A percentile compares a stretch with the other conserved stretches of the same genome.
Conservation (phyloP, 1,140 invertebrate species). For the Orius insidiosus region DNA sequence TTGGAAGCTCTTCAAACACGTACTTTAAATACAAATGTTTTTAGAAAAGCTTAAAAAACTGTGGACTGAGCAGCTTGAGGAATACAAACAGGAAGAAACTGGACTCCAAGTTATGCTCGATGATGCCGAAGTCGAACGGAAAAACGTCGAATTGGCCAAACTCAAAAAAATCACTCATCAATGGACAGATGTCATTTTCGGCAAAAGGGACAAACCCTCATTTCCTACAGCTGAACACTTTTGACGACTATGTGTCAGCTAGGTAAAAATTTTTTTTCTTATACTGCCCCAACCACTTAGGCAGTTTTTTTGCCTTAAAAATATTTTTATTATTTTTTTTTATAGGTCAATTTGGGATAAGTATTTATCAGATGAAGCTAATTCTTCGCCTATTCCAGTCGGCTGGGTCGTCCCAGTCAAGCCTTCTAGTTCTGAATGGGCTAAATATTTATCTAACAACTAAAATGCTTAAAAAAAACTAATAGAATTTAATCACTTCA, state of each 20-base stretch:
- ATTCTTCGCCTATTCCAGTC: slow-evolving; percentile 16
- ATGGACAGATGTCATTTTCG: slow-evolving; percentile 19
- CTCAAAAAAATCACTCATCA: slow-evolving; percentile 13
- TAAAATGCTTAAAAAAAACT: too few species aligned
- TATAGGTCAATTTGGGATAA: too few species aligned
- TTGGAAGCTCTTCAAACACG: too few species aligned
- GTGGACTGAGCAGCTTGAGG: slow-evolving; percentile 28
- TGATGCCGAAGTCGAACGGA: slow-evolving; percentile 20
- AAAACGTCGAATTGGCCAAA: slow-evolving; percentile 16
- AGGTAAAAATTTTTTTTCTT: slow-evolving; percentile 15
- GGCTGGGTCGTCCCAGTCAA: slow-evolving; percentile 19
- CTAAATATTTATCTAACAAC: slow-evolving; percentile 3
- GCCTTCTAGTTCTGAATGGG: slow-evolving; percentile 16
- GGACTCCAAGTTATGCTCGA: slow-evolving; percentile 31
- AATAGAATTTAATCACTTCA: too few species aligned
- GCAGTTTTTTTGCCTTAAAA: too few species aligned
- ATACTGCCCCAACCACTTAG: too few species aligned
- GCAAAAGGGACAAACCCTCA: slow-evolving; percentile 2
- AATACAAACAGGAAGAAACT: slow-evolving; percentile 33
- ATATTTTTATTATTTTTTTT: too few species aligned
- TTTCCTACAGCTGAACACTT: slow-evolving; percentile 6
- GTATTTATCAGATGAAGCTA: background rate
- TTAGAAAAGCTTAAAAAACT: slow-evolving; percentile 29
- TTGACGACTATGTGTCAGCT: slow-evolving; percentile 17
- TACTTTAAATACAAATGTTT: slow-evolving; percentile 21